Evolutionary conservation across 2,888 invertebrate species (phyloP).

Genomic region (Halocaridina rubra): DNA sequence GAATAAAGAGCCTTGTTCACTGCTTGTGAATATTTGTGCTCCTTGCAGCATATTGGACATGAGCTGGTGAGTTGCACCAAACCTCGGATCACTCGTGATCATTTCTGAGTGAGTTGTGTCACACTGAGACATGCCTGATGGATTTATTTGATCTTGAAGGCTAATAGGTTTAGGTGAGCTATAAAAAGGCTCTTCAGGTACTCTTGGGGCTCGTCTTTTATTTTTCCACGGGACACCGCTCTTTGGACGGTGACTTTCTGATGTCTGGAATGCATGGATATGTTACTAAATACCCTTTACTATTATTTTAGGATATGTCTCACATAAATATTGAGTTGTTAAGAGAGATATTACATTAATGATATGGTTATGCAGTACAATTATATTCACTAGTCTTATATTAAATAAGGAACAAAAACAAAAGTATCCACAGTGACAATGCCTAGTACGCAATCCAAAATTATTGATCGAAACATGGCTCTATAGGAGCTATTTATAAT

Average conservation of each 20-base stretch:
- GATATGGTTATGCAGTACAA: too few species aligned
- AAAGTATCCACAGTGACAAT: too few species aligned
- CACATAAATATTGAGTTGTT: too few species aligned
- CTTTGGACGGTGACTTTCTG: conserved; percentile 7
- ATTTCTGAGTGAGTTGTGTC: conserved; percentile 24
- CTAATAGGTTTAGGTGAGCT: conserved; percentile 44
- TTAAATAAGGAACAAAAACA: too few species aligned
- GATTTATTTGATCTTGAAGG: conserved; percentile 26
- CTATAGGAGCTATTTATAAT: too few species aligned
- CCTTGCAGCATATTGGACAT: conserved; percentile 38
- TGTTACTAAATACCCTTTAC: too few species aligned
- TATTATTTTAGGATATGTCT: too few species aligned
- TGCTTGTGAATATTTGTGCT: conserved; percentile 2
- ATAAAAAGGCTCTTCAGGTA: conserved; percentile 36
- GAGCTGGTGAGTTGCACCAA: conserved; percentile 26
- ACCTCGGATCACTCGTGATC: conserved; percentile 14
- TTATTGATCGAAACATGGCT: too few species aligned
- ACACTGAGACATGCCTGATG: conserved; percentile 16
- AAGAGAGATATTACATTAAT: too few species aligned
- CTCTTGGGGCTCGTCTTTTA: neutral
- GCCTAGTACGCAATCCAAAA: too few species aligned
- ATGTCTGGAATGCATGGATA: neutral
- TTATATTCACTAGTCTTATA: too few species aligned
- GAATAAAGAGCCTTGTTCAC: conserved; percentile 18
- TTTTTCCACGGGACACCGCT: conserved; percentile 13